These are phyloP conservation scores for Motacilla alba DNA, from an alignment of 2,113 vertebrate species.

Conservation along the genomic window DNA sequence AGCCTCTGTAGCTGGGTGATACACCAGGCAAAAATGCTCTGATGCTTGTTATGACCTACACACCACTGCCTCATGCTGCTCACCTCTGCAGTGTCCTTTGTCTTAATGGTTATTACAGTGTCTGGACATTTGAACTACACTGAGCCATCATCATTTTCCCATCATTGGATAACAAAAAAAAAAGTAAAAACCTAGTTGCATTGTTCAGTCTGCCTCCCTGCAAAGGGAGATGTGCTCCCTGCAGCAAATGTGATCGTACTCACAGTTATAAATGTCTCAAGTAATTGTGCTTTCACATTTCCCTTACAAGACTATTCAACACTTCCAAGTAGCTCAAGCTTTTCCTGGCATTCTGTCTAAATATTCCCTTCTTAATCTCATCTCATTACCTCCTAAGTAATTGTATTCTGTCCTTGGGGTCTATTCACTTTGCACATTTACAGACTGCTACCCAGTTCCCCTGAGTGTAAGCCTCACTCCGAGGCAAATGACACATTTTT, in stretches of 20 bases:
- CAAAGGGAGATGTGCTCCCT: neutral
- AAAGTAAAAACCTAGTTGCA: neutral
- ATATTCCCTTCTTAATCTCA: slow-evolving; percentile 65
- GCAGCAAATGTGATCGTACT: slow-evolving; percentile 4
- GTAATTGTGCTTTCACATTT: slow-evolving; percentile 28
- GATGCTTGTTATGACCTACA: neutral
- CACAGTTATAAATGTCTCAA: slow-evolving; percentile 39
- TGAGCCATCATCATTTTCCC: neutral
- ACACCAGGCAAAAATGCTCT: neutral
- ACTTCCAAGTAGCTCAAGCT: slow-evolving; percentile 42
- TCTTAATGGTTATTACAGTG: neutral
- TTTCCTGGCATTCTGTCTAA: slow-evolving; percentile 42
- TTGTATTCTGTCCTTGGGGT: slow-evolving; percentile 57
- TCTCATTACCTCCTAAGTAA: slow-evolving; percentile 68
- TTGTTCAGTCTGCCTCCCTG: neutral
- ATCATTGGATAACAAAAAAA: neutral
- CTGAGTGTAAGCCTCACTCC: slow-evolving; percentile 8
- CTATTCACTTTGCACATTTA: slow-evolving; percentile 53
- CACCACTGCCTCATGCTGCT: neutral
- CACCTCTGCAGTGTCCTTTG: neutral
- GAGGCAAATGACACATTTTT: slow-evolving; percentile 54
- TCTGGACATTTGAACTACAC: neutral
- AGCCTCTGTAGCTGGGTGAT: neutral
- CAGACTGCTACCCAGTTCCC: slow-evolving; percentile 24
- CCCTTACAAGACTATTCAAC: slow-evolving; percentile 36